Conservation (phyloP, 1,140 invertebrate species). For the Brachionus asplanchnoidis region DNA sequence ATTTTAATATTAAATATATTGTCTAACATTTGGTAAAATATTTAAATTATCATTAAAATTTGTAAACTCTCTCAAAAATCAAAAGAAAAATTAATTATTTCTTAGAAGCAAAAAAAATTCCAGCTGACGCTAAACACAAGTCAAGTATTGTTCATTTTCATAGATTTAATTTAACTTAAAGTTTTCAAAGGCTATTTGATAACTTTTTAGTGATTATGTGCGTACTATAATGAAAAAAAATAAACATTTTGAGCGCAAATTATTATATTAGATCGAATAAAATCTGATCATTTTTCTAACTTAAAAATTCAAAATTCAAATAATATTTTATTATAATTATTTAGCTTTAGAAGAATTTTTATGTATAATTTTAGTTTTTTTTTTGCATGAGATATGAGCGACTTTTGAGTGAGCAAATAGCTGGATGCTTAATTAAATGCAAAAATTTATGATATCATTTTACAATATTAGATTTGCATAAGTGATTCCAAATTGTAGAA, state of each 20-base stretch:
- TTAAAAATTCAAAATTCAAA: slow-evolving; percentile 7
- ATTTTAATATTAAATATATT: background rate
- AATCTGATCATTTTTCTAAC: slow-evolving; percentile 9
- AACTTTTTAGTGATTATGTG: background rate
- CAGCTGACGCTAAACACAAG: background rate
- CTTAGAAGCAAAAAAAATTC: background rate
- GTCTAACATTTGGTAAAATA: background rate
- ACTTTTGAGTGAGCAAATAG: background rate
- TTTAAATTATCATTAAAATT: background rate
- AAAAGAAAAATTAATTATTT: too few relatives aligned
- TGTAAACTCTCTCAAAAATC: background rate
- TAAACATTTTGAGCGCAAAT: background rate
- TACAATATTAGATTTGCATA: background rate
- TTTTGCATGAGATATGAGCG: background rate
- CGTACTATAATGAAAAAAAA: background rate
- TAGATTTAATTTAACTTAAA: background rate
- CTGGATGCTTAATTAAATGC: background rate
- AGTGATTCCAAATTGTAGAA: background rate
- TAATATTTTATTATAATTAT: slow-evolving; percentile 36
- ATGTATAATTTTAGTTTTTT: background rate
- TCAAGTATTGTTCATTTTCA: background rate
- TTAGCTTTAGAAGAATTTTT: background rate
- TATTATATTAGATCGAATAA: background rate
- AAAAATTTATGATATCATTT: background rate
- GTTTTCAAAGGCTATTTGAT: background rate